These are phyloP conservation scores for Sceloporus undulatus DNA, from an alignment of 2,113 vertebrate species.

Conservation along the genomic window DNA sequence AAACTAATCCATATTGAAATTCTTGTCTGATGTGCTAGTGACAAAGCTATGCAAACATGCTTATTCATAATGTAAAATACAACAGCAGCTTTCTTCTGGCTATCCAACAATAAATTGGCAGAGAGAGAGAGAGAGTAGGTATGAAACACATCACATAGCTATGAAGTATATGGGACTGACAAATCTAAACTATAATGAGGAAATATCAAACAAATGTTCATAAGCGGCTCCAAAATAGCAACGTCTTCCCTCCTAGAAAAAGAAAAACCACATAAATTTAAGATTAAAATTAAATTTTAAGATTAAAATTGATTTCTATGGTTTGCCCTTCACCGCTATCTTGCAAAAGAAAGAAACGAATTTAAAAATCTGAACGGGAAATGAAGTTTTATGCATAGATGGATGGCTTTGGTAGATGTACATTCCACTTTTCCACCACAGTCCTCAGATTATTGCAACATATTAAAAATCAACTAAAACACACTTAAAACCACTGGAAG, in stretches of 20 bases:
- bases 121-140: conserved; percentile 57
- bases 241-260: conserved; percentile 40
- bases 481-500: no score
- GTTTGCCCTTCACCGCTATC: neutral
- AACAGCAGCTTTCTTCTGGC: conserved; percentile 58
- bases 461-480: no score
- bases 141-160: conserved; percentile 46
- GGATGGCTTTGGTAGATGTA: no score
- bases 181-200: conserved; percentile 64
- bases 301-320: conserved; percentile 13
- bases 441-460: no score
- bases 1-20: conserved; percentile 63
- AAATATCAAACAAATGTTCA: conserved; percentile 47
- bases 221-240: conserved; percentile 48
- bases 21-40: conserved; percentile 58
- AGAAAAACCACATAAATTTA: neutral
- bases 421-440: no score
- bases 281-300: conserved; percentile 7
- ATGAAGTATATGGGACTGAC: conserved; percentile 66
- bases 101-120: conserved; percentile 67
- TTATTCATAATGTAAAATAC: conserved; percentile 50
- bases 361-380: neutral
- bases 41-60: conserved; percentile 73
- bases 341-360: conserved; percentile 1
- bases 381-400: neutral